Evolutionary conservation across 1,140 invertebrate species (phyloP).

Genomic region (Triops longicaudatus): DNA sequence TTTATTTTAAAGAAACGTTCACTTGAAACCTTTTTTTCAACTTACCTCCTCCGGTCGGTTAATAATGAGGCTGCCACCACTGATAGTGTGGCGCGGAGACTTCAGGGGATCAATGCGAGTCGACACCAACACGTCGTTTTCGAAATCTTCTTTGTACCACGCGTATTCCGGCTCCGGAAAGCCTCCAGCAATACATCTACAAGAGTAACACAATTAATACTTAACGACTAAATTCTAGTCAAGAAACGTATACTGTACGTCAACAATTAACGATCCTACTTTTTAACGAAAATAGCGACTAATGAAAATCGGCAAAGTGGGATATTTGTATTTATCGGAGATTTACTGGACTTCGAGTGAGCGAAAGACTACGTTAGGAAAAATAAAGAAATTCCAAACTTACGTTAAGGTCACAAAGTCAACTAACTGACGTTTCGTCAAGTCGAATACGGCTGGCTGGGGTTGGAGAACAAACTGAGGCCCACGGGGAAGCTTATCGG

Average conservation of each 20-base stretch:
- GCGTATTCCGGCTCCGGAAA: constrained; percentile 83
- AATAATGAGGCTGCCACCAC: constrained; percentile 84
- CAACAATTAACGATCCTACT: no score
- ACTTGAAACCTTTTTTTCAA: not conserved
- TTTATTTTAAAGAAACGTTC: not conserved
- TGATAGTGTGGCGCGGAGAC: constrained; percentile 70
- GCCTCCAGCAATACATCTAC: constrained; percentile 70
- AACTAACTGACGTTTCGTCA: constrained; percentile 55
- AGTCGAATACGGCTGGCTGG: constrained; percentile 68
- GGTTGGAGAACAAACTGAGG: constrained; percentile 84
- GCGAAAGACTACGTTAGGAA: no score
- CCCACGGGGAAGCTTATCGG: constrained; percentile 67
- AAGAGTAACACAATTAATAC: constrained; percentile 29
- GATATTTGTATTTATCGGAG: no score
- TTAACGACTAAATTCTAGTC: no score
- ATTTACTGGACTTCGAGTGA: constrained; percentile 9
- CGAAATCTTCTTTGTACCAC: constrained; percentile 84
- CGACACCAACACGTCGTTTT: constrained; percentile 61
- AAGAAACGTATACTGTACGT: no score
- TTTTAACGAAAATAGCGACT: no score
- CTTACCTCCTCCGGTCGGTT: constrained; percentile 64
- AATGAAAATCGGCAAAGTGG: constrained; percentile 12
- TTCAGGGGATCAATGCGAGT: constrained; percentile 64
- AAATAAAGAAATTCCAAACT: constrained; percentile 34
- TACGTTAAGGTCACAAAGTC: constrained; percentile 65